Base-by-base conservation (phyloP, 1,140 invertebrate genomes). In the Rhopalosiphum maidis region DNA sequence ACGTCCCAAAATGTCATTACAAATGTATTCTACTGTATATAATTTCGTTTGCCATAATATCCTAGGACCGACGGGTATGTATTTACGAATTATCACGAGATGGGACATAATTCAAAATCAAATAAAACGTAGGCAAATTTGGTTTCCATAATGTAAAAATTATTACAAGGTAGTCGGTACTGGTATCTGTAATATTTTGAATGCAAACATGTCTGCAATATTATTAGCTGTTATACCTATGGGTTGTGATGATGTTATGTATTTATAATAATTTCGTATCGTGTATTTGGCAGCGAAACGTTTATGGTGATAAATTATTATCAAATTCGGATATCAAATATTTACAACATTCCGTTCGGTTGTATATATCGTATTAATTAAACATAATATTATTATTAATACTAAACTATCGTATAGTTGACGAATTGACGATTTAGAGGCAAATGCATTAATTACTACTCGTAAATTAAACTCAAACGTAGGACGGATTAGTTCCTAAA, bases 1-100 rank as follows among this genome's bases (percentile, higher is more conserved):
- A 89, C 51, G n/a, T 89, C 88, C 48, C 48, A 23, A 55, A 89
- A 89, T 55, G 51, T 51, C 48, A 89, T 89, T 89, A 55, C 48
- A 89, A 89, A 51, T 41, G 88, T 89, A 89, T 41, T 41, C 35
- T 37, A 30, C 87, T 25, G 48, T 37, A 54, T 22, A 37, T 37
- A 23, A 55, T 89, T 41, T 35, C n/a, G 51, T 55, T 41, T 21
- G 41, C 43, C 18, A n/a, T 51, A 88, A 88, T 88, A 88, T 88
- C 48, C 87, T 54, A 48, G 18, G 8, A 86, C 25, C 9, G 46
- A 54, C 46, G 46, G 48, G 41, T 30, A 43, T 46, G 30, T 41
- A 88, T 89, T 55, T 55, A 89, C 35, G 25, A 89, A 89, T 55
- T 35, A 89, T 55, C 88, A 9, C 88, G 88, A 88, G 22, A 35